Conservation (phyloP, 2,797 vertebrate genomes). For the Sebastes trivittatus region DNA sequence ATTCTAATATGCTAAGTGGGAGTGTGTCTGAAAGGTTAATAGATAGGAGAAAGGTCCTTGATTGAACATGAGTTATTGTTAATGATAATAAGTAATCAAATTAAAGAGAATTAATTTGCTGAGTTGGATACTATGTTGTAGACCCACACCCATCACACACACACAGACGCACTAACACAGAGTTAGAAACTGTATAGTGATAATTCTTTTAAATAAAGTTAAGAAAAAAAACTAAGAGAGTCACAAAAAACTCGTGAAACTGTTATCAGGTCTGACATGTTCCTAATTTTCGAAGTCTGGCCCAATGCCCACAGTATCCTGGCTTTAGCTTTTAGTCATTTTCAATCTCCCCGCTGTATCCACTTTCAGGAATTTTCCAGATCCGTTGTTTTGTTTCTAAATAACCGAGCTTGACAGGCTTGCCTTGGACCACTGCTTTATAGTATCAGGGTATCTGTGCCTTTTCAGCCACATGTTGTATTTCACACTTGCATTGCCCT, state of each 20-base stretch:
- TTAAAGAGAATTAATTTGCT: slow-evolving; percentile 93
- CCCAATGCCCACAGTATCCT: slow-evolving; percentile 22
- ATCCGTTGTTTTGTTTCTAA: slow-evolving; percentile 81
- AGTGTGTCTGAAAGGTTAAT: slow-evolving; percentile 82
- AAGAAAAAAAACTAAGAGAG: background rate
- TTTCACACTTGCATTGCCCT: slow-evolving; percentile 90
- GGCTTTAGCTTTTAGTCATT: slow-evolving; percentile 44
- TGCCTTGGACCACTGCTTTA: slow-evolving; percentile 82
- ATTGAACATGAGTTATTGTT: slow-evolving; percentile 87
- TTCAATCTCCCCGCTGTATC: slow-evolving; percentile 61
- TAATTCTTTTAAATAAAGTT: background rate
- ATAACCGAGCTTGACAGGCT: slow-evolving; percentile 78
- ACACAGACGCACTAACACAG: background rate
- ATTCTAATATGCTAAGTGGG: slow-evolving; percentile 84
- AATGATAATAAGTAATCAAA: slow-evolving; percentile 90
- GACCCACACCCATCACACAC: background rate
- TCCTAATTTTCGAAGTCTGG: slow-evolving; percentile 49
- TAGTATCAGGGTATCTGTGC: slow-evolving; percentile 82
- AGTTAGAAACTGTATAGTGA: background rate
- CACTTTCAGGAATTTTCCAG: slow-evolving; percentile 66
- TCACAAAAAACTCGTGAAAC: slow-evolving; percentile 37
- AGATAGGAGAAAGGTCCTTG: slow-evolving; percentile 83
- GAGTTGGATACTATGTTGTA: slow-evolving; percentile 89
- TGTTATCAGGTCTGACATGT: slow-evolving; percentile 43
- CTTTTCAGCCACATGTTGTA: slow-evolving; percentile 84